A percentile compares a stretch with the other conserved stretches of the same genome.
These are phyloP conservation scores for Phalacrocorax pelagicus DNA, from an alignment of 2,113 vertebrate species.

Conservation along the genomic window DNA sequence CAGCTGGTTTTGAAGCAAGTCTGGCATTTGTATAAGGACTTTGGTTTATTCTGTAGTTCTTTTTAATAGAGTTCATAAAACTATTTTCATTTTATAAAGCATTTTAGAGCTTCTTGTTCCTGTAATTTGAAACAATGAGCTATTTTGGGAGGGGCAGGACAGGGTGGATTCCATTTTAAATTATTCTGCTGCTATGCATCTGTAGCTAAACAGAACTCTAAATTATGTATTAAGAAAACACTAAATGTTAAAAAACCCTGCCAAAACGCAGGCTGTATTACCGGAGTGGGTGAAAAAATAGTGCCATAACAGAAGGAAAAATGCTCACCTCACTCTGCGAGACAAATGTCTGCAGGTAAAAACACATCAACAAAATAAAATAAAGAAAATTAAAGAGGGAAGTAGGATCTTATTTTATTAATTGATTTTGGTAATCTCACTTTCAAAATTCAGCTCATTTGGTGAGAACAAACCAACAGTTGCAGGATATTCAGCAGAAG, in stretches of 20 bases:
- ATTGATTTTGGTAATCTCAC: neutral
- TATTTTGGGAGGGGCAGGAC: neutral
- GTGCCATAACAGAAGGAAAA: neutral
- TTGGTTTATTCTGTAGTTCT: neutral
- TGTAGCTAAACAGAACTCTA: neutral
- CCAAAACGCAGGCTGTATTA: neutral
- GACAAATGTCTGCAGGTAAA: neutral
- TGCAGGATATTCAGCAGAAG: neutral
- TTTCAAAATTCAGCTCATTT: neutral
- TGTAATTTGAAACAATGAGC: neutral
- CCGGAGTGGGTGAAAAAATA: neutral
- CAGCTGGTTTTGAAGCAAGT: neutral
- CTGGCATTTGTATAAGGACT: neutral
- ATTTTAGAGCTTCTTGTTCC: neutral
- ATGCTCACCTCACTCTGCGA: neutral
- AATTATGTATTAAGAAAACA: neutral
- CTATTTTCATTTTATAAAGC: neutral
- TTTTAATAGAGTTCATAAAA: neutral
- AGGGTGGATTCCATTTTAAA: neutral
- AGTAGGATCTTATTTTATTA: neutral
- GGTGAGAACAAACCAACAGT: neutral
- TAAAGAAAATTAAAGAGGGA: neutral
- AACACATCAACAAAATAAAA: neutral
- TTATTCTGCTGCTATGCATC: neutral
- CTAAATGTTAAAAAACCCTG: neutral